Base-by-base conservation (phyloP, 1,140 invertebrate species). In the Caenorhabditis brenneri region DNA sequence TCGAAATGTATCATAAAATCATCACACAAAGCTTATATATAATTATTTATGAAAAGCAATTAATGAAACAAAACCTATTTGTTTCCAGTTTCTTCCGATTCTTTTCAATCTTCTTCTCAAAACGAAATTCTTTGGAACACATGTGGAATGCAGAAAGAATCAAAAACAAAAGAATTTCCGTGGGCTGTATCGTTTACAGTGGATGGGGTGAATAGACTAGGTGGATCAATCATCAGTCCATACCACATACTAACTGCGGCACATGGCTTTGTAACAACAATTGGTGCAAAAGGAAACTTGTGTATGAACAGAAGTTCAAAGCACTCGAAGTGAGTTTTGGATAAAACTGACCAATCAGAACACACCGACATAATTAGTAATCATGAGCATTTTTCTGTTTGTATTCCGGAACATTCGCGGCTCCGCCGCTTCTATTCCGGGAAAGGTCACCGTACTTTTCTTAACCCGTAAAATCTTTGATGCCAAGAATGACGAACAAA, bases 221-320 rank as follows among this genome's bases (percentile, higher is more conserved):
- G 81, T 10, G 81, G 81, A 24, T 60, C 81, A 0, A 60, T 82
- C 6, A 82, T 82, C 31, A 74, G 60, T 36, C 81, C 81, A 19
- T 82, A 82, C 48, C 81, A 82, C 24, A 69, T 82, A 24, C 39
- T 82, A 0, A 82, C 81, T 2, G 81, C 69, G 0, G 81, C 81
- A 31, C 81, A 82, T 29, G 81, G 81, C 22, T 82, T 82, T 46
- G 31, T 82, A 19, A 65, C 46, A 33, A 69, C 39, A 19, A 82
- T 58, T 31, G 48, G 79, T 2, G 12, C 22, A 3, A 15, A 29
- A 29, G 46, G 79, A 0, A 49, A 51, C 24, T 29, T 51, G 19
- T 80, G 51, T 53, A 53, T 51, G 36, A 24, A 51, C n/a, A 19
- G 36, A 2, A 19, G 36, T 51, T 27, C n/a, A 19, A 80, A 53